Evolutionary conservation across 2,113 vertebrate species (phyloP).

Genomic region (Dunckerocampus dactyliophorus): DNA sequence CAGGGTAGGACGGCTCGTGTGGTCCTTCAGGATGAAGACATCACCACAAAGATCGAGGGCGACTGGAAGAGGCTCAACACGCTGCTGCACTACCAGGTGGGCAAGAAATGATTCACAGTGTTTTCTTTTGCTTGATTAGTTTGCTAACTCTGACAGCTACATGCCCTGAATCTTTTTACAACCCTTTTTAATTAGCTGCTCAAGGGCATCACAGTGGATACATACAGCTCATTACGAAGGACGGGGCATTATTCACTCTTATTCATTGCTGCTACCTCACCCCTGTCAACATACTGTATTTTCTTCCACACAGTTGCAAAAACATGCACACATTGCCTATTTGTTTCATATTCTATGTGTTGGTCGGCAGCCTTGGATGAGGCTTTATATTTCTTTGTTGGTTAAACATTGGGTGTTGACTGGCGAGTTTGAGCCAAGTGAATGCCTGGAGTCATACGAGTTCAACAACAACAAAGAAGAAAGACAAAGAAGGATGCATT

Average conservation of each 20-base stretch:
- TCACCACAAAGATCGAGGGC: constrained; percentile 92
- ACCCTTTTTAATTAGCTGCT: constrained; percentile 15
- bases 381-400: constrained; percentile 30
- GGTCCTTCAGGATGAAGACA: constrained; percentile 91
- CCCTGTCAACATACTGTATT: background rate
- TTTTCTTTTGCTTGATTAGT: constrained; percentile 7
- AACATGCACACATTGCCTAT: constrained; percentile 16
- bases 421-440: constrained; percentile 5
- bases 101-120: background rate
- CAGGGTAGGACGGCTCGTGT: constrained; percentile 89
- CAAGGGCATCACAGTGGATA: constrained; percentile 1
- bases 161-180: constrained; percentile 2
- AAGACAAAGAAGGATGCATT: constrained; percentile 7
- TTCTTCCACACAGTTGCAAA: constrained; percentile 9
- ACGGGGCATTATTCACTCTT: constrained; percentile 31
- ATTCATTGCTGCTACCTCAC: constrained; percentile 21
- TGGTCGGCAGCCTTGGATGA: constrained; percentile 40
- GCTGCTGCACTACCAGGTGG: constrained; percentile 88
- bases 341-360: constrained; percentile 11
- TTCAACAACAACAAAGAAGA: constrained; percentile 1
- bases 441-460: background rate
- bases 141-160: background rate
- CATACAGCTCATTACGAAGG: constrained; percentile 27
- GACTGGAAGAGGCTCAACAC: constrained; percentile 94
- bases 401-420: constrained; percentile 9